Base-by-base conservation (phyloP, 2,797 vertebrate species). In the Falco biarmicus region DNA sequence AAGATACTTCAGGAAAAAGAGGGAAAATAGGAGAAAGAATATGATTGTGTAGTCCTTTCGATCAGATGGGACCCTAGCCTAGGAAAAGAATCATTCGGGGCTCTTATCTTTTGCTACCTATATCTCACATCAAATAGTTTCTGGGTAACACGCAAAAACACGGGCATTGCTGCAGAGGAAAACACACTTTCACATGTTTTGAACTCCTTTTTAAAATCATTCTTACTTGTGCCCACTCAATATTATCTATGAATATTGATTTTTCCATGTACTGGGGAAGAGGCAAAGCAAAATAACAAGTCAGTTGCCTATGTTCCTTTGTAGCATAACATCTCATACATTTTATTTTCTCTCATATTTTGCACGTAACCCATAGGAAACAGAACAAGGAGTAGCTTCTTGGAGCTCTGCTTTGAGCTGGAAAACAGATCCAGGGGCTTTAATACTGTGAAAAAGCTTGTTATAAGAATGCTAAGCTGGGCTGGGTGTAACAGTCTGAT, bases 341-440 rank as follows among this genome's bases (percentile, higher is more conserved):
- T 34, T 29, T 59, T 66, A 83, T 86, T 60, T 47, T 25, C 77
- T 51, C 28, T 53, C 17, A 8, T 7, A 13, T 43, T 34, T 53
- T 60, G 22, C 13, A 17, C 0, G 0, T 29, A 50, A n/a, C 11
- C 51, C 39, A n/a, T 32, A 45, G n/a, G 25, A 18, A 48, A 57
- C 16, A 57, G n/a, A 85, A 56, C 12, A 90, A 89, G 56, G 13
- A 80, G 15, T 3, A 73, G 25, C 48, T 87, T 80, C 79, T 34
- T 34, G 6, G 34, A 83, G 10, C 16, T 92, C 50, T 75, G 45
- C 65, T 96, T 65, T 90, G 15, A 75, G 57, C 22, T 50, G n/a
- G 11, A 69, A 75, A 82, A 75, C 0, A 2, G 53, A 84, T 71
- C 32, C 65, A 77, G 50, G 25, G 7, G 32, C 41, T 87, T 87